A percentile compares a stretch with the other conserved stretches of the same genome.
Conservation (phyloP, 2,113 vertebrate species). For the Speoplatyrhinus poulsoni region DNA sequence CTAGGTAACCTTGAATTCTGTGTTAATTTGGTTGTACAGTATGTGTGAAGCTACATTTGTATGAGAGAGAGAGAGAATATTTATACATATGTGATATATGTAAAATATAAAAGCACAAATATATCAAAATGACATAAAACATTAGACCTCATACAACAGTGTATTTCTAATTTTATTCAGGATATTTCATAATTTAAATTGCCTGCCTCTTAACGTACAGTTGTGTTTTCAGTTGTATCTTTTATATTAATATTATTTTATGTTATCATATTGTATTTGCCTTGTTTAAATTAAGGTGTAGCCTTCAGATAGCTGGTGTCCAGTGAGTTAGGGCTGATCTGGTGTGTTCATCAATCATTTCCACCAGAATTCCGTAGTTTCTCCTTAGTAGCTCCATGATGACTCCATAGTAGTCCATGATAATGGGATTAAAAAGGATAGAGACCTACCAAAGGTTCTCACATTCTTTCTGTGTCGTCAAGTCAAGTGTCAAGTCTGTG, state of each 20-base stretch:
- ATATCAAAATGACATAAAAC: constrained; percentile 28
- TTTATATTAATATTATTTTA: neutral
- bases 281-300: constrained; percentile 37
- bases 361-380: constrained; percentile 42
- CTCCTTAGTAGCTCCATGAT: constrained; percentile 43
- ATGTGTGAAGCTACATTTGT: constrained; percentile 18
- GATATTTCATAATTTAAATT: constrained; percentile 9
- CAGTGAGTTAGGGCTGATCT: constrained; percentile 22
- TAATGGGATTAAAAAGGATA: neutral
- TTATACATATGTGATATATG: constrained; percentile 30
- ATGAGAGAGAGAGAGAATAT: constrained; percentile 20
- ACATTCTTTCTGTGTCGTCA: constrained; percentile 10
- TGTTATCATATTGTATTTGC: constrained; percentile 16
- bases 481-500: neutral
- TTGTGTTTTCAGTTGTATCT: neutral
- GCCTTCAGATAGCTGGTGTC: constrained; percentile 44
- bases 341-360: constrained; percentile 34
- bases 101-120: constrained; percentile 54
- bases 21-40: constrained; percentile 9
- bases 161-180: constrained; percentile 46
- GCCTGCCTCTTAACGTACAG: neutral
- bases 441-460: neutral
- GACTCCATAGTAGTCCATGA: constrained; percentile 31
- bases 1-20: constrained; percentile 17
- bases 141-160: constrained; percentile 32